Evolutionary conservation across 2,797 vertebrate species (phyloP), one percentile per base, ranked within the genome.

Genomic region (Amblyopsis hoosieri): DNA sequence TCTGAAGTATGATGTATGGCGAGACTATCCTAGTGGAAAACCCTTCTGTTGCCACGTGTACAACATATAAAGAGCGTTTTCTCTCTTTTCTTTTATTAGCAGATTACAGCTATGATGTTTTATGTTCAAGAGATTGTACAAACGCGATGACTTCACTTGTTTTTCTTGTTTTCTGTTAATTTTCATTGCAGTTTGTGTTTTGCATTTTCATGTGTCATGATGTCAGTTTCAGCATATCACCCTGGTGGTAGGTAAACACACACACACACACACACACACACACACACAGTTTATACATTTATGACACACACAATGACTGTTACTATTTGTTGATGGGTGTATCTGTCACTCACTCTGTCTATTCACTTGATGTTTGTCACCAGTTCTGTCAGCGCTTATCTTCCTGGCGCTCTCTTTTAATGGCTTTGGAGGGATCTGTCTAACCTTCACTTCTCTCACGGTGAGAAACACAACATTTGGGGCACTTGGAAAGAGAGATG

Each of bases 381-480:
- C 85, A 94, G 93, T 14, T 6, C 79, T 94, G 47, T 94, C 93
- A 11, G 80, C 75, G 0, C 74, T 97, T 71, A 97, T 96, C 83
- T 97, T 97, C 72, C 86, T 96, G 58, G 95, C 94, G 5, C 85
- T 97, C 57, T 96, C 95, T 45, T 80, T 96, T 62, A 97, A 96
- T 7, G 95, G 96, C 61, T 97, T 97, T 2, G 95, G 95, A 61
- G 96, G 96, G 33, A 97, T 97, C 88, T 97, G 96, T 80, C 81
- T 97, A 79, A 97, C 95, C 8, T 97, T 97, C 86, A 96, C 96
- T 0, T 97, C 96, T 0, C 91, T 97, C 71, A 97, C 94, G 68
- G 96, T 97, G 87, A 95, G 95, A 75, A 50, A 62, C 58, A 67
- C 2, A 56, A 56, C 12, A 45, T 45, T 31, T 8, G 29, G 15